These are phyloP conservation scores for Pediacus dermestoides DNA, from an alignment of 2,888 invertebrate genomes.

Conservation along the genomic window DNA sequence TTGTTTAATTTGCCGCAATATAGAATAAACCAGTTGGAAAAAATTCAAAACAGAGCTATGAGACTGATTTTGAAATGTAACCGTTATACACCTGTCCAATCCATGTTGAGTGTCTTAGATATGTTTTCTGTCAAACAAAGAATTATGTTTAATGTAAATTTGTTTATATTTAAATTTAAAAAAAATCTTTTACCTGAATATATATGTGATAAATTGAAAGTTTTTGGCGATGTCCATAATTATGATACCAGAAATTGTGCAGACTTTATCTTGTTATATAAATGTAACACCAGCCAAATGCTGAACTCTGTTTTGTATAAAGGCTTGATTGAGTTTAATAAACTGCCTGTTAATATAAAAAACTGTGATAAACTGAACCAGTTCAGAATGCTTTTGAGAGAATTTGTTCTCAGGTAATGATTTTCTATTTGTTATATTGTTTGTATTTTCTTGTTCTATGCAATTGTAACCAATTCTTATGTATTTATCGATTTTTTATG, in stretches of 20 bases:
- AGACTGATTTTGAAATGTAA: slow-evolving; percentile 3
- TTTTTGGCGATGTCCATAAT: background rate
- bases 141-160: too few species aligned
- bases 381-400: too few species aligned
- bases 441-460: too few species aligned
- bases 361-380: too few species aligned
- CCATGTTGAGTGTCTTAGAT: slow-evolving; percentile 1
- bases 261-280: background rate
- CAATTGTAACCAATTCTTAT: too few species aligned
- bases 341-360: slow-evolving; percentile 1
- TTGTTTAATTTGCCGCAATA: background rate
- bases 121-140: slow-evolving; percentile 1
- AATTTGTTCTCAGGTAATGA: too few species aligned
- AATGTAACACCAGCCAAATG: background rate
- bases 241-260: background rate
- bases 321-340: slow-evolving; percentile 1
- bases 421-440: too few species aligned
- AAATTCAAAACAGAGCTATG: background rate
- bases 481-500: too few species aligned
- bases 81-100: background rate
- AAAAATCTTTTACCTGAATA: too few species aligned
- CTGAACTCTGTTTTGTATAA: slow-evolving; percentile 3
- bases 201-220: too few species aligned
- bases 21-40: background rate
- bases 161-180: too few species aligned